phyloP scores from a whole-genome alignment of 2,888 invertebrate species.

The Trichopria drosophilae region DNA sequence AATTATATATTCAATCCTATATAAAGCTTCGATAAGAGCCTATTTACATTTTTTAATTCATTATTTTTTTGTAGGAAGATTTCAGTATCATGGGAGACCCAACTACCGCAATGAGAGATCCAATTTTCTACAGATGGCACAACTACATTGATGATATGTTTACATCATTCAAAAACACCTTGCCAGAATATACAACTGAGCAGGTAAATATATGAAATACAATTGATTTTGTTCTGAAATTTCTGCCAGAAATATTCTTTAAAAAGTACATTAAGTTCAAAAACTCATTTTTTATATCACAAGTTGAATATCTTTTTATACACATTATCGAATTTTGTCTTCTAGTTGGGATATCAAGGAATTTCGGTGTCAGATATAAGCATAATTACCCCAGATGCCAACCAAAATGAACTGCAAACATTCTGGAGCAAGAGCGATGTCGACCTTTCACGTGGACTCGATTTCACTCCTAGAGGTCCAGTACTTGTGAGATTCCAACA shows the following conservation, averaged over 20 bases:
- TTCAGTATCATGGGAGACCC: constrained; percentile 84
- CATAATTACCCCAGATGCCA: constrained; percentile 12
- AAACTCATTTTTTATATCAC: background rate
- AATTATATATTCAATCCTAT: no score
- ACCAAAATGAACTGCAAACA: constrained; percentile 61
- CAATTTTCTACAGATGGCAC: constrained; percentile 85
- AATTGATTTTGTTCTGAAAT: background rate
- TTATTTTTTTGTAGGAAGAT: constrained; percentile 64
- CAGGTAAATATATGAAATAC: constrained; percentile 61
- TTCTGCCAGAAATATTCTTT: background rate
- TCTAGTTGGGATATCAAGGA: constrained; percentile 67
- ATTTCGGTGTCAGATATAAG: constrained; percentile 64
- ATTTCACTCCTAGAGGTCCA: constrained; percentile 77
- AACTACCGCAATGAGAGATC: constrained; percentile 84
- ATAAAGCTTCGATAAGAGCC: no score
- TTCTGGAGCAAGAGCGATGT: constrained; percentile 81
- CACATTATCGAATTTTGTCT: no score
- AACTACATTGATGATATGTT: constrained; percentile 78
- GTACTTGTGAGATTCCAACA: constrained; percentile 77
- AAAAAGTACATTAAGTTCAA: background rate
- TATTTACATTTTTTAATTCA: no score
- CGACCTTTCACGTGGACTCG: constrained; percentile 78
- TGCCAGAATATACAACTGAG: constrained; percentile 67
- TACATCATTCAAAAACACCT: constrained; percentile 71
- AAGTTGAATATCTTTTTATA: background rate